A percentile compares a stretch with the other conserved stretches of the same genome.
These are phyloP conservation scores for Tadarida brasiliensis DNA, from an alignment of 2,797 vertebrate species.

Conservation along the genomic window DNA sequence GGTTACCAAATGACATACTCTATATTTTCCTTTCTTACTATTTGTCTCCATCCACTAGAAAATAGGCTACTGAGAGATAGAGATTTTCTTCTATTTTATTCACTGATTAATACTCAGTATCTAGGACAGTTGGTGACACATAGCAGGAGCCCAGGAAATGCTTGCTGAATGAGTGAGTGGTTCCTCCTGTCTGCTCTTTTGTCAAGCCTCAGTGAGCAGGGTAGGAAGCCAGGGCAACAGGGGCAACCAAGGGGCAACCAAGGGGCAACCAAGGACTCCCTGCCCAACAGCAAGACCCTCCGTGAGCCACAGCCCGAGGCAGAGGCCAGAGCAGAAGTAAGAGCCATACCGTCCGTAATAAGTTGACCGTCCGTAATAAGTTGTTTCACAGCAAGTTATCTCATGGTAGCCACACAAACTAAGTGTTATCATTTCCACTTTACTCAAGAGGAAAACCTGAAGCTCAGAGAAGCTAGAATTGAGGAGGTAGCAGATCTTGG, in stretches of 20 bases:
- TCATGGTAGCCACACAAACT: not conserved
- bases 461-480: not conserved
- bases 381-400: not conserved
- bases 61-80: not conserved
- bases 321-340: not conserved
- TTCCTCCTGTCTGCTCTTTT: not conserved
- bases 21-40: not conserved
- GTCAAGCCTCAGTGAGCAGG: not conserved
- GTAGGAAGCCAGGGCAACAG: not conserved
- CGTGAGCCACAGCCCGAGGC: not conserved
- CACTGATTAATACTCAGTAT: not conserved
- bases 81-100: not conserved
- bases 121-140: not conserved
- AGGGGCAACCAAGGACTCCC: not conserved
- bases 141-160: not conserved
- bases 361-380: accelerated
- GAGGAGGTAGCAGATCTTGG: not conserved
- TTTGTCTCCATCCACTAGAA: not conserved
- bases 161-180: not conserved
- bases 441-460: not conserved
- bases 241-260: not conserved
- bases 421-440: not conserved
- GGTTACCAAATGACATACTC: no score
- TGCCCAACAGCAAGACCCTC: not conserved
- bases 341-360: accelerated